Evolutionary conservation across 2,113 vertebrate genomes (phyloP).

Genomic region (Cariama cristata): DNA sequence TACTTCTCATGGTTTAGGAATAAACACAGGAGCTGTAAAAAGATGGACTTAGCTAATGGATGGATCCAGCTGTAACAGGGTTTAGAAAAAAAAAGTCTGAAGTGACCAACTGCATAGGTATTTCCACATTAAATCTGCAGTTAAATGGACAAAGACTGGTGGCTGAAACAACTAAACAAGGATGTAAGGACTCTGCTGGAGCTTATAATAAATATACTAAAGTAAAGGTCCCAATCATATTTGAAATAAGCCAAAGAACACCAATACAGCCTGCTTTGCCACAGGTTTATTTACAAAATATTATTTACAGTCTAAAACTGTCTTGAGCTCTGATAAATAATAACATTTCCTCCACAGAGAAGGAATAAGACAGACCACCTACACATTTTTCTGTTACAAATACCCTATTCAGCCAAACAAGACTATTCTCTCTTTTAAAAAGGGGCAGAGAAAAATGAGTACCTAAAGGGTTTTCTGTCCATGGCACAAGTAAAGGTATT

Average conservation of each 20-base stretch:
- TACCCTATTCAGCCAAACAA: neutral
- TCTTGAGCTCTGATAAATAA: slow-evolving; percentile 49
- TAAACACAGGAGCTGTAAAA: neutral
- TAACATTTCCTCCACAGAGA: slow-evolving; percentile 62
- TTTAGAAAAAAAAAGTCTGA: neutral
- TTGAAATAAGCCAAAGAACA: neutral
- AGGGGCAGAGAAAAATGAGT: neutral
- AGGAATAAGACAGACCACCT: slow-evolving; percentile 59
- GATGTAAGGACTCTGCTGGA: neutral
- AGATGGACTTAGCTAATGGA: neutral
- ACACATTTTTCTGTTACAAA: slow-evolving; percentile 25
- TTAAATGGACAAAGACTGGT: neutral
- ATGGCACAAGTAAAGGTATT: neutral
- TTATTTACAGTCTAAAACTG: slow-evolving; percentile 50
- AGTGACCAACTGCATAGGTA: neutral
- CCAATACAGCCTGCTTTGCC: neutral
- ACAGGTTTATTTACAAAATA: slow-evolving; percentile 74
- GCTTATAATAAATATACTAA: neutral
- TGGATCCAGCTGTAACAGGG: neutral
- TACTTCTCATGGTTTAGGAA: neutral
- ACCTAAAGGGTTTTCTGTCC: neutral
- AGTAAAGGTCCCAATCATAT: neutral
- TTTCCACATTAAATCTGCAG: neutral
- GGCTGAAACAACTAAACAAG: neutral
- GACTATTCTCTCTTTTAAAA: neutral